Evolutionary conservation across 2,888 invertebrate species (phyloP).

Genomic region (Eupithecia subfuscata): DNA sequence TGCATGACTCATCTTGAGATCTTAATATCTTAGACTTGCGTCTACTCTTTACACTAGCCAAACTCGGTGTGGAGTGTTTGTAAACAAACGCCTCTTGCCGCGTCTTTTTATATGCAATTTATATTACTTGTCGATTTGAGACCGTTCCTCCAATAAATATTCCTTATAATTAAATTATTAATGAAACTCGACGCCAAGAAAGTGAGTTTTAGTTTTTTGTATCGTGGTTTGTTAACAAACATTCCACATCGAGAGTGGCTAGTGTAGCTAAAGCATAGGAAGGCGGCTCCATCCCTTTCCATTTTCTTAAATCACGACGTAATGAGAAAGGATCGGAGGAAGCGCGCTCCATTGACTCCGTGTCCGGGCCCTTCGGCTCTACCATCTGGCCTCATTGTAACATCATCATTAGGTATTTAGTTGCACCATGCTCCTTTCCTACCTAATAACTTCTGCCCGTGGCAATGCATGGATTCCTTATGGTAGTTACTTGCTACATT

Average conservation of each 20-base stretch:
- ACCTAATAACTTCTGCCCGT: not conserved
- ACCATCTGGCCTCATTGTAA: constrained; percentile 58
- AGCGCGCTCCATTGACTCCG: constrained; percentile 80
- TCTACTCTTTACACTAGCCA: not conserved
- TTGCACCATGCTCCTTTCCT: not conserved
- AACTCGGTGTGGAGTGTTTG: too few species aligned
- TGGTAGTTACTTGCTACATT: too few species aligned
- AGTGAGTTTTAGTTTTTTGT: too few species aligned
- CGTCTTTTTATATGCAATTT: too few species aligned
- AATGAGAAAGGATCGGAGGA: constrained; percentile 79
- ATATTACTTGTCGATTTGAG: too few species aligned
- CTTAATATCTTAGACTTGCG: not conserved
- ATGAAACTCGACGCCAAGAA: too few species aligned
- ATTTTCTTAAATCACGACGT: constrained; percentile 72
- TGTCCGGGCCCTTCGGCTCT: constrained; percentile 60
- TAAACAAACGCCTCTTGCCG: too few species aligned
- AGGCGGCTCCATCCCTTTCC: constrained; percentile 50
- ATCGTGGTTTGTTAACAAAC: too few species aligned
- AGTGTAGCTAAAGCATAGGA: not conserved
- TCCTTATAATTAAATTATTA: too few species aligned
- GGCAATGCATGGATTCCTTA: not conserved
- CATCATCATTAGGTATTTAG: constrained; percentile 31
- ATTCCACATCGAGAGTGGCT: too few species aligned
- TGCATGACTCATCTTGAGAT: not conserved
- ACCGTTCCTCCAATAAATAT: too few species aligned